A percentile compares a stretch with the other conserved stretches of the same genome.
Conservation (phyloP, 2,797 vertebrate genomes). For the Hoplostethus atlanticus region DNA sequence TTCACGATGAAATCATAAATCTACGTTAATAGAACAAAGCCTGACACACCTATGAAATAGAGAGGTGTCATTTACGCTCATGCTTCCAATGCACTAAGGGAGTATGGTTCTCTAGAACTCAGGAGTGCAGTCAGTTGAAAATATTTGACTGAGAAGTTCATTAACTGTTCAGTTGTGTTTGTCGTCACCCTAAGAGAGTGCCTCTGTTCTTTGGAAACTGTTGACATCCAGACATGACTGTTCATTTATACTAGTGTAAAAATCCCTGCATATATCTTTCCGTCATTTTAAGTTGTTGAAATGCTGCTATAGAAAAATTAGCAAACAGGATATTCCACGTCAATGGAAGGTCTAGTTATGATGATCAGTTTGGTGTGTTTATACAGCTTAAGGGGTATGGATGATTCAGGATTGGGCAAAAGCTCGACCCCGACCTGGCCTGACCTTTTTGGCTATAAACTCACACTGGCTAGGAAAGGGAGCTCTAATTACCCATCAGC, state of each 20-base stretch:
- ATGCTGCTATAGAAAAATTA: too few relatives aligned
- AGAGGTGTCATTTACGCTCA: slow-evolving; percentile 35
- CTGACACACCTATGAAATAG: slow-evolving; percentile 38
- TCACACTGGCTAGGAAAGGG: slow-evolving; percentile 18
- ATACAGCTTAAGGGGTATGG: slow-evolving; percentile 1
- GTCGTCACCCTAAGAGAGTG: slow-evolving; percentile 23
- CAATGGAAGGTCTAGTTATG: too few relatives aligned
- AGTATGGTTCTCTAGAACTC: slow-evolving; percentile 3
- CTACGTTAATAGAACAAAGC: slow-evolving; percentile 33
- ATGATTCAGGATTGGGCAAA: slow-evolving; percentile 8
- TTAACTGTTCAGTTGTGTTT: slow-evolving; percentile 7
- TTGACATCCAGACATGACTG: not conserved
- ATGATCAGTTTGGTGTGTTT: slow-evolving; percentile 5
- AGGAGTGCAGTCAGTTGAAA: slow-evolving; percentile 13
- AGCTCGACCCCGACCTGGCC: slow-evolving; percentile 17
- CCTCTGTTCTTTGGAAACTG: slow-evolving; percentile 20
- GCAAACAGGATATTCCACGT: too few relatives aligned
- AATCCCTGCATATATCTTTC: not conserved
- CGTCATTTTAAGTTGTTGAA: too few relatives aligned
- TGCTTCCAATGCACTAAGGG: not conserved
- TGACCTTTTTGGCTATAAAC: not conserved
- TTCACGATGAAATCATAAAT: slow-evolving; percentile 29
- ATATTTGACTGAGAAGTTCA: slow-evolving; percentile 1
- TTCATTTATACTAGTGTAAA: not conserved
- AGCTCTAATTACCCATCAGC: not conserved